Base-by-base conservation (phyloP, 2,113 vertebrate species). In the Mobula birostris region DNA sequence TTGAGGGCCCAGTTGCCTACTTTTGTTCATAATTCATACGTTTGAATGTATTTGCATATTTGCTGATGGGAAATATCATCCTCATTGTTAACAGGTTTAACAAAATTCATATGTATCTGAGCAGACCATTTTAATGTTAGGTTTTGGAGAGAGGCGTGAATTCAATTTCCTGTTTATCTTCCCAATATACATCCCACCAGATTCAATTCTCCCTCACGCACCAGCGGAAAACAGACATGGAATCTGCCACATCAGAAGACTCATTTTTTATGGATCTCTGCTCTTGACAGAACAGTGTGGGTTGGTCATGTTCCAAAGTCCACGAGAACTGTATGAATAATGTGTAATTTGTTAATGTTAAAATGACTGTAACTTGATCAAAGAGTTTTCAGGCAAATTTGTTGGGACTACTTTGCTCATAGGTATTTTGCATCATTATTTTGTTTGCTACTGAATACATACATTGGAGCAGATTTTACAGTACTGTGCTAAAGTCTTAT, bases 331-430 rank as follows among this genome's bases (percentile, higher is more conserved):
- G 58, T 27, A 9, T 85, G 21, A 21, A 58, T 58, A 27, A 63
- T 63, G 56, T n/a, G 14, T 5, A 88, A n/a, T 88, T 88, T 88
- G 58, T 61, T 63, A 17, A n/a, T 88, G 56, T 63, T 88, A 17
- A 88, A 6, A 11, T 88, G 83, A 56, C 83, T 88, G 27, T n/a
- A 29, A 29, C 83, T 63, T 61, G 24, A 63, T 63, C 61, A n/a
- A 88, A 88, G 83, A 88, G 29, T 88, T 29, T 63, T 88, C 29
- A 88, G 83, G 29, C 83, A 61, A 58, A n/a, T 88, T 58, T 61
- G 83, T 61, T 87, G 83, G 29, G 7, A 63, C 11, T 70, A 70
- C 61, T 6, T 11, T 58, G 14, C 58, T 61, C 29, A 63, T 63
- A 88, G 56, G 5, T 12, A n/a, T 7, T 61, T 12, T 88, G 27